Base-by-base conservation (phyloP, 2,797 vertebrate genomes). In the Sebastes matsubarae region DNA sequence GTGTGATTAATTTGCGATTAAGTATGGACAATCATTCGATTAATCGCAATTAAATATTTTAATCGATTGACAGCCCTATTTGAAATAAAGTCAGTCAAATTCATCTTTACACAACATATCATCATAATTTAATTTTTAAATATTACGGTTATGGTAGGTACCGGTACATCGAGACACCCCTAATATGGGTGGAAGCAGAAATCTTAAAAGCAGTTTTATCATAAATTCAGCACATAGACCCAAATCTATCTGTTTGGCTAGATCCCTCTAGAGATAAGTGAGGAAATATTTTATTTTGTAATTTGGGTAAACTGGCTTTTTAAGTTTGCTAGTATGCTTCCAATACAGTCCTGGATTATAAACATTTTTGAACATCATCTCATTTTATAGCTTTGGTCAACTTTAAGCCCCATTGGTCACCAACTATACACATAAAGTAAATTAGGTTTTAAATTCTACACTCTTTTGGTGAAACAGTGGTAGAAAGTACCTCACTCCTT, bases 401-500 rank as follows among this genome's bases (percentile, higher is more conserved):
- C 60, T 60, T 32, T 20, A 22, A 8, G 34, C 25, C 50, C 25
- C 20, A 12, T 34, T 60, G 54, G 25, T 81, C 67, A 27, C 66
- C 65, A 46, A 9, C 27, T 73, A 18, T 64, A 52, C 54, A 55
- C 69, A 64, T 34, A 25, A 3, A 50, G 59, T 73, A 66, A 78
- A 65, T 57, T 22, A n/a, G 3, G 13, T 68, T 83, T 79, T 57
- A 5, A 63, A 59, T 38, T 64, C 30, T 66, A 66, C 30, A 30
- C 46, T 65, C 82, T 70, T 54, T 29, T 57, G 64, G 30, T 74
- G 27, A 73, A 67, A 59, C 8, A 16, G 77, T 22, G 50, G 46
- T 64, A 67, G 70, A 72, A 74, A 67, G 30, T 57, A 16, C 77
- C 30, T 77, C 81, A 75, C 38, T 80, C 61, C 81, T 77, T 81